Base-by-base conservation (phyloP, 2,113 vertebrate species). In the Scalopus aquaticus region DNA sequence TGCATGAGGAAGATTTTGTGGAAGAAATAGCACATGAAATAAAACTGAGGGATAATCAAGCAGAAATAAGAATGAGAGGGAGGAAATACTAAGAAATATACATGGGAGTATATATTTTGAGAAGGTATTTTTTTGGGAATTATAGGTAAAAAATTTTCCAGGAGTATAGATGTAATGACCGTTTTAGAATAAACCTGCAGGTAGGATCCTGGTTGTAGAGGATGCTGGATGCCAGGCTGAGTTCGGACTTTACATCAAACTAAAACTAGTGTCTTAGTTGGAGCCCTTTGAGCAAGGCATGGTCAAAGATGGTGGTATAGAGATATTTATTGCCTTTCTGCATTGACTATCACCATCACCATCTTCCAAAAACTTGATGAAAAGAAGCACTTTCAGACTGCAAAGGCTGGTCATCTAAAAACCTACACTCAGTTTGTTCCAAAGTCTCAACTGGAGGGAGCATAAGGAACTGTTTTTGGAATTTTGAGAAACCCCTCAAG, bases 31-130 rank as follows among this genome's bases (percentile, higher is more conserved):
- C 10, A 86, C 42, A 60, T 64, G 20, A n/a, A 88, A 12, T 74
- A 91, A 94, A 95, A 88, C 17, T 49, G 28, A 35, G 92, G 77
- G 19, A 56, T 64, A 93, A 74, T 35, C 9, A 28, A 94, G 44
- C 39, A 86, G 46, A 91, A 46, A 65, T 37, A 22, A 92, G 46
- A 87, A 35, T 56, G 17, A 42, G 19, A 91, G 9, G 69, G 78
- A 60, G 65, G 56, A 72, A 78, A 95, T 58, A 73, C 17, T 62
- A 74, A 51, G 11, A 90, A 60, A 64, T 3, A 5, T 74, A 70
- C 35, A 81, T 37, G 49, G 72, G 88, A 95, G 69, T 20, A 56
- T 22, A 4, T 56, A 22, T 56, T 20, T 56, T 24, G 54, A 56
- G 54, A 56, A 56, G 6, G 54, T 51, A 13, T 49, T 44, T 42